phyloP scores from a whole-genome alignment of 2,113 vertebrate species.

The Holacanthus passer region DNA sequence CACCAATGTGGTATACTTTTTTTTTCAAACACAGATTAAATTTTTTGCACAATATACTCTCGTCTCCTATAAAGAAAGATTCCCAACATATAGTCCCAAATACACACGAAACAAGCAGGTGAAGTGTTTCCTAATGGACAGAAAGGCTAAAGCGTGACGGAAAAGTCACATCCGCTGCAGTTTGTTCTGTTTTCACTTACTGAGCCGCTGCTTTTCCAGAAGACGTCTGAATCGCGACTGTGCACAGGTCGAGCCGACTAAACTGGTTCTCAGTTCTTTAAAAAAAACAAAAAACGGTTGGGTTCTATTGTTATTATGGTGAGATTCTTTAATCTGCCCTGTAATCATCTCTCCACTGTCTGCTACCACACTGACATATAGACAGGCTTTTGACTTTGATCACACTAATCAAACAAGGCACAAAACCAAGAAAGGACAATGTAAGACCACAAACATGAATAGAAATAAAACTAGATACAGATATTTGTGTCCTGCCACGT shows the following conservation, averaged over 20 bases:
- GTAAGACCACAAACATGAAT: conserved; percentile 69
- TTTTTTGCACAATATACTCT: conserved; percentile 67
- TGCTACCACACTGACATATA: conserved; percentile 46
- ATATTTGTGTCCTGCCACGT: conserved; percentile 48
- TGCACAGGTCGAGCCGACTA: conserved; percentile 31
- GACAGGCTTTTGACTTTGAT: conserved; percentile 41
- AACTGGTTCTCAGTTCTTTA: conserved; percentile 11
- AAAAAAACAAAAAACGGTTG: background rate
- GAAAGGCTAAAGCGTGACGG: conserved; percentile 48
- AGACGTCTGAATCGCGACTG: conserved; percentile 20
- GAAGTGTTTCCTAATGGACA: conserved; percentile 62
- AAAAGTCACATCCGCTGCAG: conserved; percentile 50
- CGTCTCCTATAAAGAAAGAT: conserved; percentile 59
- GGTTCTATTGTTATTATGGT: background rate
- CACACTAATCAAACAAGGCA: conserved; percentile 74
- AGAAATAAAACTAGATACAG: conserved; percentile 52
- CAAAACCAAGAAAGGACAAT: conserved; percentile 65
- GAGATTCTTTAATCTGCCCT: conserved; percentile 29
- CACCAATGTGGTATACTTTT: conserved; percentile 80
- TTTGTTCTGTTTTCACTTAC: conserved; percentile 36
- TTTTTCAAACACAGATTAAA: conserved; percentile 58
- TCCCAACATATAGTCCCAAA: conserved; percentile 66
- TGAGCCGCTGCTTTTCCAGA: conserved; percentile 25
- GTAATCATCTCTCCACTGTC: conserved; percentile 23
- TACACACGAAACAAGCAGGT: conserved; percentile 60